phyloP scores from a whole-genome alignment of 2,113 vertebrate genomes.

The Ascaphus truei region DNA sequence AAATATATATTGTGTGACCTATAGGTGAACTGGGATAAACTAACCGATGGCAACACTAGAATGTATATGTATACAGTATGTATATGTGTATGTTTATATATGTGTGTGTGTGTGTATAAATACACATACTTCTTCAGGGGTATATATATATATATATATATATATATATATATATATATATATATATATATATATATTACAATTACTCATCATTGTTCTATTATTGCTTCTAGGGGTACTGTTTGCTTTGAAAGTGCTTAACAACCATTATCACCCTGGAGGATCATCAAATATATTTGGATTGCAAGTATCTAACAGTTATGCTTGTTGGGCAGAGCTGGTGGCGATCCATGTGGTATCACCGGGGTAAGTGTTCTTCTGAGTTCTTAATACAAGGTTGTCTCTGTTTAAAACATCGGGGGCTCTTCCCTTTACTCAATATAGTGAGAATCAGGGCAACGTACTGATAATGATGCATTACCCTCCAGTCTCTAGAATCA shows the following conservation, averaged over 20 bases:
- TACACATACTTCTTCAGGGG: background rate
- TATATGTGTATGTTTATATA: too few relatives aligned
- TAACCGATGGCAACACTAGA: too few relatives aligned
- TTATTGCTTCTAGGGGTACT: conserved; percentile 76
- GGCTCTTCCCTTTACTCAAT: too few relatives aligned
- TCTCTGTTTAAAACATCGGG: too few relatives aligned
- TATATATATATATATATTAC: background rate
- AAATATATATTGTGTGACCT: too few relatives aligned
- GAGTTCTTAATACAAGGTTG: too few relatives aligned
- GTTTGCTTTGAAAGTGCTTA: conserved; percentile 92
- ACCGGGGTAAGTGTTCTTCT: conserved; percentile 74
- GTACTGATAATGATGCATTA: too few relatives aligned
- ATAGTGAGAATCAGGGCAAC: too few relatives aligned
- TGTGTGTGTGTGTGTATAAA: too few relatives aligned
- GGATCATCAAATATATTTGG: conserved; percentile 71
- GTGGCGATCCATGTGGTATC: conserved; percentile 79
- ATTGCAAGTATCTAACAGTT: conserved; percentile 70
- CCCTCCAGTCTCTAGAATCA: too few relatives aligned
- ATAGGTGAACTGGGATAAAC: too few relatives aligned
- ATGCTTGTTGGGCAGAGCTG: conserved; percentile 88
- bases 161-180: background rate
- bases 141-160: background rate
- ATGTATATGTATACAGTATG: too few relatives aligned
- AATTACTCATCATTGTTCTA: background rate
- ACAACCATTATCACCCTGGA: conserved; percentile 82